Conservation (phyloP, 2,888 invertebrate species). For the Crocallis elinguaria region DNA sequence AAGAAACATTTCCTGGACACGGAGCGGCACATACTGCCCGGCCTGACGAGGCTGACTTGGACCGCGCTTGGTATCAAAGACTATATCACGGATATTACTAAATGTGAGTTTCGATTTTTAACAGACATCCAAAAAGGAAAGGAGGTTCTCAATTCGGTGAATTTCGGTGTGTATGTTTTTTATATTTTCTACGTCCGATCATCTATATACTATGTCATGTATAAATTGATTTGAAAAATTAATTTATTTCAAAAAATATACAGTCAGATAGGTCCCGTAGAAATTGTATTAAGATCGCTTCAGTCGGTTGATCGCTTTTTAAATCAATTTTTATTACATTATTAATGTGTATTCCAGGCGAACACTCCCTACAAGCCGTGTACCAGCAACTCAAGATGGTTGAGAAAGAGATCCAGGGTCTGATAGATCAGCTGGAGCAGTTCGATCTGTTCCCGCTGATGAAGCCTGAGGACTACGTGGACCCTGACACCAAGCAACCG, state of each 20-base stretch:
- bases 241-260: no score
- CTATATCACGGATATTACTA: constrained; percentile 84
- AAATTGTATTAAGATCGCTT: no score
- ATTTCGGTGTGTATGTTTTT: background rate
- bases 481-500: constrained; percentile 60
- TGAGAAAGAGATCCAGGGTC: constrained; percentile 85
- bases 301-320: no score
- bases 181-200: no score
- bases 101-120: constrained; percentile 56
- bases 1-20: constrained; percentile 88
- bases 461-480: constrained; percentile 60
- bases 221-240: no score
- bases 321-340: no score
- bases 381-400: constrained; percentile 89
- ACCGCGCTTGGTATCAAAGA: constrained; percentile 92
- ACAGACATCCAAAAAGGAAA: no score
- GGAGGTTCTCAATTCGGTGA: no score
- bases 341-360: constrained; percentile 49
- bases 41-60: constrained; percentile 93
- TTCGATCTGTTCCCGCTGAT: constrained; percentile 85
- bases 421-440: constrained; percentile 82
- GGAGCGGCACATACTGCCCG: constrained; percentile 91
- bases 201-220: no score
- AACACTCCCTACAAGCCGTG: constrained; percentile 86
- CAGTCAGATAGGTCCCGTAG: no score